Base-by-base conservation (phyloP, 2,888 invertebrate species). In the Sinohyriopsis cumingii region DNA sequence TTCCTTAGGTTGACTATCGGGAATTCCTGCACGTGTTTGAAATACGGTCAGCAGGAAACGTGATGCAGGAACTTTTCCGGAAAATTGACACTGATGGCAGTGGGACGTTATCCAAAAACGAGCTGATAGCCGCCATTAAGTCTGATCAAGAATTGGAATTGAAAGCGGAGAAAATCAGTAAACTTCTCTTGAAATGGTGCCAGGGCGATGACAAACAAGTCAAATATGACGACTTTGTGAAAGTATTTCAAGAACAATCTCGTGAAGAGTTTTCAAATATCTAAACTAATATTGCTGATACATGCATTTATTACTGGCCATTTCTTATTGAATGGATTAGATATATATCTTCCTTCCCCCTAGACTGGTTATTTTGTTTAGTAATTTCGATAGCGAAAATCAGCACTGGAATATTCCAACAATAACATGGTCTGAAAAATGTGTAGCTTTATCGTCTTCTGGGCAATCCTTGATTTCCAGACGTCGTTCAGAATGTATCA, bases 1-100 rank as follows among this genome's bases (percentile, higher is more conserved):
- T 45, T 15, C 15, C 12, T 12, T 12, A 82, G 80, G 76, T 86
- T n/a, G 81, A 80, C 63, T 86, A 85, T 62, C 85, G 84, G 60
- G 85, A 86, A 62, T 86, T 85, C 69, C 77, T 86, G 33, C 73
- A 69, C 22, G 78, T 84, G n/a, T 85, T 81, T 65, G 80, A 79
- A 55, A 80, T 76, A 63, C 71, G 79, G 24, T 65, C 71, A 22
- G 78, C 80, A 4, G 82, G 79, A 7, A 73, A 75, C 15, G 69
- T 78, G 22, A 77, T 86, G 75, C 68, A 78, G 53, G 68, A 77
- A 9, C 72, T 84, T 20, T 86, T 86, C 70, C 65, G 77, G 33
- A 73, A 77, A 53, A 72, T 86, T 55, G 86, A 86, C 72, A 76
- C 62, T 15, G 86, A 86, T 73, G 75, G 79, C 33, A 85, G 85